phyloP scores from a whole-genome alignment of 2,888 invertebrate genomes.

The Oithona nana region DNA sequence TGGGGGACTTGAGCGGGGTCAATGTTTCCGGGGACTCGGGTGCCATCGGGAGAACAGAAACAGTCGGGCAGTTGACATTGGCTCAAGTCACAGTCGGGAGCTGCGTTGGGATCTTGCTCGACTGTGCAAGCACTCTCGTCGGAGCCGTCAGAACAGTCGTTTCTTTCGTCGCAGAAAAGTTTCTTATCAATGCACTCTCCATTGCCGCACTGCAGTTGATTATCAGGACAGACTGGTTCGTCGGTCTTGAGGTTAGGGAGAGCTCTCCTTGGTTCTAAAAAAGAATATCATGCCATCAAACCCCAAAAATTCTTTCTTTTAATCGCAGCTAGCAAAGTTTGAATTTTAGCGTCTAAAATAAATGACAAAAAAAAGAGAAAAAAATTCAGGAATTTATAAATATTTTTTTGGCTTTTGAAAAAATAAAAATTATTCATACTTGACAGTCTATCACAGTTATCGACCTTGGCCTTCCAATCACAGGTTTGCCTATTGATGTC shows the following conservation, averaged over 20 bases:
- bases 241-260: slow-evolving; percentile 76
- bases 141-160: slow-evolving; percentile 80
- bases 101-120: slow-evolving; percentile 25
- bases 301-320: too few relatives aligned
- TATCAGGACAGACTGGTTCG: slow-evolving; percentile 75
- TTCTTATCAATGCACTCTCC: slow-evolving; percentile 80
- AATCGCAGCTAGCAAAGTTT: too few relatives aligned
- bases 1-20: slow-evolving; percentile 25
- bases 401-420: too few relatives aligned
- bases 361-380: too few relatives aligned
- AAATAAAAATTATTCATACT: slow-evolving; percentile 43
- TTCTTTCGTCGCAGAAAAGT: slow-evolving; percentile 77
- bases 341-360: too few relatives aligned
- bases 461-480: slow-evolving; percentile 89
- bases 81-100: slow-evolving; percentile 24
- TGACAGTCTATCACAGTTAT: slow-evolving; percentile 80
- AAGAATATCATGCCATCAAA: slow-evolving; percentile 18
- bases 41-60: slow-evolving; percentile 27
- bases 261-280: slow-evolving; percentile 67
- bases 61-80: slow-evolving; percentile 26
- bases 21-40: slow-evolving; percentile 25
- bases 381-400: too few relatives aligned
- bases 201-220: slow-evolving; percentile 73
- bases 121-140: slow-evolving; percentile 85
- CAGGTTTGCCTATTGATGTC: slow-evolving; percentile 86